Conservation (phyloP, 2,888 invertebrate species). For the Salticus scenicus region DNA sequence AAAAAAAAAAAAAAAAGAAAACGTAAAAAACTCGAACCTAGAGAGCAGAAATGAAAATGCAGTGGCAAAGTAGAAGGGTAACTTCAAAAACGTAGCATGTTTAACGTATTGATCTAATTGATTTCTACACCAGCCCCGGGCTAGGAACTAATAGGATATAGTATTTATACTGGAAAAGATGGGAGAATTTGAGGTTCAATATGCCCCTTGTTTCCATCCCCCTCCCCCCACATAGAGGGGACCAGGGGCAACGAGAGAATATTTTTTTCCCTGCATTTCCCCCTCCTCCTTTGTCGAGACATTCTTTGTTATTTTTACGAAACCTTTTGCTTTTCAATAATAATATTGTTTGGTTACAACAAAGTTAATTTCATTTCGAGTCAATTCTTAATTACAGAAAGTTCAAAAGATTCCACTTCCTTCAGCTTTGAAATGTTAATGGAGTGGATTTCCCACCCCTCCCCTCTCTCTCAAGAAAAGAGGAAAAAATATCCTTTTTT, state of each 20-base stretch:
- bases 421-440: constrained; percentile 66
- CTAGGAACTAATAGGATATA: constrained; percentile 66
- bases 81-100: constrained; percentile 67
- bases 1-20: constrained; percentile 58
- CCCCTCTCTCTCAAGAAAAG: not conserved
- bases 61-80: constrained; percentile 38
- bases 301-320: constrained; percentile 53
- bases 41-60: constrained; percentile 56
- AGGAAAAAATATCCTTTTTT: no score
- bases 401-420: constrained; percentile 57
- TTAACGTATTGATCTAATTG: constrained; percentile 69
- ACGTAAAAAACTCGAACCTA: not conserved
- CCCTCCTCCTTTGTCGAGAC: constrained; percentile 47
- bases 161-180: constrained; percentile 62
- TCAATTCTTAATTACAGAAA: constrained; percentile 69
- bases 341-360: constrained; percentile 62
- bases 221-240: not conserved
- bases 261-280: not conserved
- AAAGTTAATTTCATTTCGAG: constrained; percentile 60
- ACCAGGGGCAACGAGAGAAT: not conserved
- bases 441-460: constrained; percentile 29
- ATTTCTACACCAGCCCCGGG: constrained; percentile 50
- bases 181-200: constrained; percentile 53
- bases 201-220: constrained; percentile 10
- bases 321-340: constrained; percentile 53